Conservation (phyloP, 2,113 vertebrate species). For the Dermatemys mawii region DNA sequence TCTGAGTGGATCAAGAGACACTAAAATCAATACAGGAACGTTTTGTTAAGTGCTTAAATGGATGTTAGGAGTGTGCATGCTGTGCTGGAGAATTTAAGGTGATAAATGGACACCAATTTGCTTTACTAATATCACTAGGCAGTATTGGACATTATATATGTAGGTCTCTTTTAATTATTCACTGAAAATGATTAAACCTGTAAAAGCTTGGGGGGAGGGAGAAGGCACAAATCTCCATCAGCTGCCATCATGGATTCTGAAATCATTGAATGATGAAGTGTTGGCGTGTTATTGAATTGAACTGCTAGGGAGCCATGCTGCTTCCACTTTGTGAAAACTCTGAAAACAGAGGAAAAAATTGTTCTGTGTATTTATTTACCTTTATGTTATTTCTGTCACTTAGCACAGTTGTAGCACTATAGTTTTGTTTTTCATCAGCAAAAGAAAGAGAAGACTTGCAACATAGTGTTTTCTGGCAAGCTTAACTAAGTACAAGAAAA, state of each 20-base stretch:
- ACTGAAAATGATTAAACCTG: neutral
- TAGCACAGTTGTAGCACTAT: neutral
- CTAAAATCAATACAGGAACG: constrained; percentile 41
- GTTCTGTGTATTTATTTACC: constrained; percentile 41
- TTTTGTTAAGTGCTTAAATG: constrained; percentile 63
- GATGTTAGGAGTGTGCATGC: neutral
- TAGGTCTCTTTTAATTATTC: neutral
- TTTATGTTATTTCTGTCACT: constrained; percentile 22
- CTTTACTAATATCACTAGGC: constrained; percentile 11
- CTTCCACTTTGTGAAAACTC: neutral
- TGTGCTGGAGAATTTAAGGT: constrained; percentile 30
- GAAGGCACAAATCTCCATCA: neutral
- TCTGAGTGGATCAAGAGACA: constrained; percentile 51
- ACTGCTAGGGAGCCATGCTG: neutral
- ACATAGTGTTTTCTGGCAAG: constrained; percentile 29
- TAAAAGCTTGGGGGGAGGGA: neutral
- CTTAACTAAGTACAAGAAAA: constrained; percentile 10
- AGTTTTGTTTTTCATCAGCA: constrained; percentile 35
- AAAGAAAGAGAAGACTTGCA: constrained; percentile 20
- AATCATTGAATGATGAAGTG: constrained; percentile 24
- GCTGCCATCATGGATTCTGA: neutral
- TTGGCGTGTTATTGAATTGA: neutral
- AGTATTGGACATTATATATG: neutral
- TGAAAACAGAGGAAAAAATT: neutral
- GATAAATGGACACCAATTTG: constrained; percentile 23